Evolutionary conservation across 1,140 invertebrate species (phyloP), one percentile per base, ranked within the genome.

Genomic region (Orius insidiosus): DNA sequence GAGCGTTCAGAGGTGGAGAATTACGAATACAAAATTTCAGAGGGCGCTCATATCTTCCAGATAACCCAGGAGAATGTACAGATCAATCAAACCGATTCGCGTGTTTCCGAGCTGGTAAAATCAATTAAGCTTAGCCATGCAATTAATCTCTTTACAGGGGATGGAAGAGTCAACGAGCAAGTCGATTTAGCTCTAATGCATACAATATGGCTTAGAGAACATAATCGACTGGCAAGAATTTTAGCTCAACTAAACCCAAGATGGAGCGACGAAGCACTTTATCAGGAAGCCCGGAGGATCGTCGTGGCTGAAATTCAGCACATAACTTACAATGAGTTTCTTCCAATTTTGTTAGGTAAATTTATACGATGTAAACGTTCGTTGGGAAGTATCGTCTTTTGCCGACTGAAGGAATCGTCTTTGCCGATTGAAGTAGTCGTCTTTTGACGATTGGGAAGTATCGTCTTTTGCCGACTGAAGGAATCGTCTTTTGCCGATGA

Each of bases 241-340:
- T 58, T 93, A 5, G 70, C 58, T 2, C 52, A 59, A 5, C 44
- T 82, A 0, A 79, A 83, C 63, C 76, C 79, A 0, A 62, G 67
- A 5, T 85, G 82, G 75, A 64, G 66, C 24, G 84, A 87, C 55
- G 81, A 88, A 52, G 63, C 64, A 15, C 50, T 88, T 0, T 90
- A 82, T 59, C 70, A 80, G 59, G 88, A 94, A 65, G 67, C 85
- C 3, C 69, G 86, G 47, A 72, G 76, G 51, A 85, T 94, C 44
- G 68, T 90, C 1, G 76, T 82, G n/a, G 88, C 87, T 2, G 72
- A 85, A 59, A 68, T 87, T 56, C 90, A 95, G 62, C 80, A 86
- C 52, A 85, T 95, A 11, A 78, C 78, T 6, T 95, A 87, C 61
- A 82, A 78, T 54, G 89, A 95, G 61, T 96, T 79, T 63, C 63